Evolutionary conservation across 2,888 invertebrate genomes (phyloP), one percentile per base, ranked within the genome.

Genomic region (Kuschelorhynchus macadamiae): DNA sequence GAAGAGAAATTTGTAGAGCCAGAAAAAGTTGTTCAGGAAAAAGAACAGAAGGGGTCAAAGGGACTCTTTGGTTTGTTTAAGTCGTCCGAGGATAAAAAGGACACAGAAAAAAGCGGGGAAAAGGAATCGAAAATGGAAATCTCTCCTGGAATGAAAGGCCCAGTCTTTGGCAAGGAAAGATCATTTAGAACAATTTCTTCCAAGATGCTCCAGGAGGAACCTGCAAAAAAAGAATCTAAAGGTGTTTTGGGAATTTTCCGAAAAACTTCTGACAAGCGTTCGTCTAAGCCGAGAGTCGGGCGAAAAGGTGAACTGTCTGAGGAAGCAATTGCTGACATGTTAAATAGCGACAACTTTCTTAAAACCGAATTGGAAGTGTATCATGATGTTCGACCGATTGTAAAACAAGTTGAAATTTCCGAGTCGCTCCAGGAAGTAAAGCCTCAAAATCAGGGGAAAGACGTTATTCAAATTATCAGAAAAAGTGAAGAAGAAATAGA

Each of bases 291-390:
- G 66, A 67, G 2, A 61, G 44, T 3, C 44, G 69, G 41, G 42
- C 44, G 16, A n/a, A 52, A 63, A 59, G 64, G 67, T 14, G 36
- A 17, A 17, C 30, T 72, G 16, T 63, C 70, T n/a, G 66, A 66
- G 25, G 60, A 60, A 14, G 67, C 60, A 12, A 11, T 74, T 0
- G 33, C 36, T 14, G 21, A 71, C 21, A 75, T 75, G 61, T 52
- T 67, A 11, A 62, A 71, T n/a, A 75, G 75, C 3, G 65, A 68
- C 33, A 69, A 75, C 14, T 79, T 78, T 39, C 49, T 79, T 4
- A 57, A 20, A 7, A 60, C 18, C 16, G 75, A 76, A 73, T 56
- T 75, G n/a, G 63, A 73, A 36, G 52, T 62, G 9, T 75, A 73
- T 36, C 67, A 75, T 33, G 75, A 76, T 60, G 73, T 69, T 12